Base-by-base conservation (phyloP, 2,113 vertebrate genomes). In the Phrynosoma blainvillii region DNA sequence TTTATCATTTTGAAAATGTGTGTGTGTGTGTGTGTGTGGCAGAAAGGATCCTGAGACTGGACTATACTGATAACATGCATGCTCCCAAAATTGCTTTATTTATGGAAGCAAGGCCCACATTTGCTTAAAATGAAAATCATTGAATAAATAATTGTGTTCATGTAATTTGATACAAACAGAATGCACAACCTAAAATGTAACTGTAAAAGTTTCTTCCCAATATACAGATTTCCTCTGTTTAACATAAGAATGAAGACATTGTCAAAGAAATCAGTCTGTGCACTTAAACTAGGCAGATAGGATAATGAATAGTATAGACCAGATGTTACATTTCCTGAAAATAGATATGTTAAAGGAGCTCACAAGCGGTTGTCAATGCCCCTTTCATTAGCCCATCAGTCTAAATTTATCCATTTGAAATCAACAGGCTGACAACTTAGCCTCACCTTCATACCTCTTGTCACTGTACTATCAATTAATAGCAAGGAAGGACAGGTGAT, bases 251-350 rank as follows among this genome's bases (percentile, higher is more conserved):
- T 97, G 95, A 97, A 98, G 97, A 98, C 96, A 94, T 97, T 96
- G 97, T 95, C 95, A 90, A 93, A 95, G 93, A 95, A 94, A 96
- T 95, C 93, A 93, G 93, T 97, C 97, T 91, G 93, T 94, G 93
- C 92, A 93, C 92, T 79, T 95, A 93, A 93, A 93, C 91, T 66
- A 79, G 96, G 96, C 95, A 95, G 96, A 86, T 93, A 93, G 94
- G 91, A 95, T 95, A 95, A 95, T 96, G 95, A 94, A 91, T 92
- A 92, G 93, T 93, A 84, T 36, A 82, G 89, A 97, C 97, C 98
- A 98, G 98, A 97, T 98, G 98, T 98, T 97, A 94, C 90, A 90
- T 96, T 98, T 98, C 98, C 98, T 98, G 97, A 97, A 97, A 97
- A 98, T 95, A 97, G 95, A 98, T 96, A 97, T 96, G 96, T 98